Evolutionary conservation across 2,797 vertebrate species (phyloP).

Genomic region (Psittacula echo): DNA sequence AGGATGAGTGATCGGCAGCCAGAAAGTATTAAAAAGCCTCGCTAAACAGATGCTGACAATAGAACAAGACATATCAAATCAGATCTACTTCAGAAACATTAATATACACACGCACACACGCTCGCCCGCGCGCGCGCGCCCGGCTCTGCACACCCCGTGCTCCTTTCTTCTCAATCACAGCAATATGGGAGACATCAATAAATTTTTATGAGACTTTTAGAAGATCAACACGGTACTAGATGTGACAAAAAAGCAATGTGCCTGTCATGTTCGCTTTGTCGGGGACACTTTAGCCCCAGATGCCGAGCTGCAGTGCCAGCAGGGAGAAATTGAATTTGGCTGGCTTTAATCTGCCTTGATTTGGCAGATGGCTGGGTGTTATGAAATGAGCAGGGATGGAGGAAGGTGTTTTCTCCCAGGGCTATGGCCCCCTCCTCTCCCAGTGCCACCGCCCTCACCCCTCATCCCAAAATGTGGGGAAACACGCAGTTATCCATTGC

Average conservation of each 20-base stretch:
- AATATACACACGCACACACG: conserved; percentile 77
- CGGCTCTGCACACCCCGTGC: conserved; percentile 36
- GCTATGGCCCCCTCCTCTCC: background rate
- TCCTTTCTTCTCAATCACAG: conserved; percentile 66
- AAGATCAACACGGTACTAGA: conserved; percentile 80
- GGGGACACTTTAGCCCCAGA: conserved; percentile 75
- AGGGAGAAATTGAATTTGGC: conserved; percentile 83
- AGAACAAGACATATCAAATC: conserved; percentile 91
- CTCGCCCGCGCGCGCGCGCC: background rate
- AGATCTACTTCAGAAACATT: conserved; percentile 87
- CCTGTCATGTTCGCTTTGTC: conserved; percentile 80
- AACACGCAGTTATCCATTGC: background rate
- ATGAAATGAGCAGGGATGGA: conserved; percentile 72
- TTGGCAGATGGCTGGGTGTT: conserved; percentile 79
- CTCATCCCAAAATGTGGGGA: background rate
- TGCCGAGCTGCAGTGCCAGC: conserved; percentile 72
- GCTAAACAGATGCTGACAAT: conserved; percentile 89
- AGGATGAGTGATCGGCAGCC: conserved; percentile 91
- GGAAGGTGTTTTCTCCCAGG: conserved; percentile 60
- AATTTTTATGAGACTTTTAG: conserved; percentile 83
- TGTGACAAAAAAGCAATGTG: conserved; percentile 80
- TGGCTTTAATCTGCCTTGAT: conserved; percentile 81
- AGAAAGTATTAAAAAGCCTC: conserved; percentile 89
- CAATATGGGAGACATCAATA: conserved; percentile 78
- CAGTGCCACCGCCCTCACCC: background rate